These are phyloP conservation scores for Sicus ferrugineus DNA, from an alignment of 2,888 invertebrate genomes.

Conservation along the genomic window DNA sequence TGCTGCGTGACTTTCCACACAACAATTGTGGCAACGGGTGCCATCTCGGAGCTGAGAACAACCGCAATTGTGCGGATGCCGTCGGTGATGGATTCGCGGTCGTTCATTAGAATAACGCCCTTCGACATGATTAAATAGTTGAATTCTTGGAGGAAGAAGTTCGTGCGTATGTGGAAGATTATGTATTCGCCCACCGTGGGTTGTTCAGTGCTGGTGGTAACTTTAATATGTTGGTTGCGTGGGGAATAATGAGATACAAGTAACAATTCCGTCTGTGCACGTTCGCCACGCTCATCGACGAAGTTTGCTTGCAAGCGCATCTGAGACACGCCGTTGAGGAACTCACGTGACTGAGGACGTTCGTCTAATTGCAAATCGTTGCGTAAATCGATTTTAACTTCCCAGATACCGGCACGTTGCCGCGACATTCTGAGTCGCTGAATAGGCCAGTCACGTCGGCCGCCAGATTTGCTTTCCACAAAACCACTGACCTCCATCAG, in stretches of 20 bases:
- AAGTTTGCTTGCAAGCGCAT: slow-evolving; percentile 76
- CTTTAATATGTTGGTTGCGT: slow-evolving; percentile 82
- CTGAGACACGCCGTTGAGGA: slow-evolving; percentile 72
- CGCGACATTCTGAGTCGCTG: slow-evolving; percentile 72
- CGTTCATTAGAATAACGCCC: slow-evolving; percentile 85
- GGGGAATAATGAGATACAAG: slow-evolving; percentile 83
- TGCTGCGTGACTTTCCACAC: slow-evolving; percentile 86
- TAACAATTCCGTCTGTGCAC: slow-evolving; percentile 74
- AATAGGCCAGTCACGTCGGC: slow-evolving; percentile 72
- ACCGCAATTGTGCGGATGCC: slow-evolving; percentile 81
- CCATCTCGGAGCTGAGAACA: slow-evolving; percentile 86
- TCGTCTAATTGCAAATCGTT: slow-evolving; percentile 69
- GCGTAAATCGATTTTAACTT: slow-evolving; percentile 79
- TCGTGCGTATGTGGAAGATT: slow-evolving; percentile 91
- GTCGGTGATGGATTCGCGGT: slow-evolving; percentile 84
- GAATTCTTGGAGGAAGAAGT: slow-evolving; percentile 87
- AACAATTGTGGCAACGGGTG: slow-evolving; percentile 88
- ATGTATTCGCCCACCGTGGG: slow-evolving; percentile 93
- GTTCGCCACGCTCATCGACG: slow-evolving; percentile 73
- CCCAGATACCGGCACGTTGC: slow-evolving; percentile 81
- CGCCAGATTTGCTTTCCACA: slow-evolving; percentile 71
- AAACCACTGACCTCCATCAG: slow-evolving; percentile 74
- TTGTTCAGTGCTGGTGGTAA: slow-evolving; percentile 79
- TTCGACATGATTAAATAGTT: slow-evolving; percentile 93
- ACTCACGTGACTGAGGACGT: slow-evolving; percentile 69